Percentiles rank a stretch among this genome's conserved stretches.
Evolutionary conservation across 2,113 vertebrate genomes (phyloP).

Genomic region (Notechis scutatus): DNA sequence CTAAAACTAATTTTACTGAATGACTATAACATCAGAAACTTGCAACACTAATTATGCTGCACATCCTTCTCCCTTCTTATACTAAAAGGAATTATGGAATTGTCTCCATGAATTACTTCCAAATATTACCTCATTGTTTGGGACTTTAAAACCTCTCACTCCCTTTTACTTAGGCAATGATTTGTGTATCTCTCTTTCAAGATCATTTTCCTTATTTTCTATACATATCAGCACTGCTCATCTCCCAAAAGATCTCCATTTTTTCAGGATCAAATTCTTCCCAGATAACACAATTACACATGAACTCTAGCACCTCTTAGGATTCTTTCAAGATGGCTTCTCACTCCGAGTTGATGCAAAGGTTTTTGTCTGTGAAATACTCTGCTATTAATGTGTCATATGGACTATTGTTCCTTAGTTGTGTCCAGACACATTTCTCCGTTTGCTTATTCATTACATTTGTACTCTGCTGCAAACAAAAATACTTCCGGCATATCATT

Average conservation of each 20-base stretch:
- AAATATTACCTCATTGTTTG: too few species aligned
- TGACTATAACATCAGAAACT: neutral
- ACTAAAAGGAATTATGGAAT: neutral
- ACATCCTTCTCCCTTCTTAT: neutral
- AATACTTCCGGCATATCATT: neutral
- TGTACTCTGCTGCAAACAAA: neutral
- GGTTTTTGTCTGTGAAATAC: neutral
- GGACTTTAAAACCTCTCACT: neutral
- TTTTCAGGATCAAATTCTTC: neutral
- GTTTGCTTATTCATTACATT: neutral
- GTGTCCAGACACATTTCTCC: neutral
- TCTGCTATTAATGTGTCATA: neutral
- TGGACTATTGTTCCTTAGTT: neutral
- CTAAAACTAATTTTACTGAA: neutral
- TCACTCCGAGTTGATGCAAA: neutral
- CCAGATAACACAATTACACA: neutral
- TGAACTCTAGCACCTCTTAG: neutral
- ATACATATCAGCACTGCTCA: neutral
- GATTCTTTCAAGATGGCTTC: neutral
- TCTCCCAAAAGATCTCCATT: neutral
- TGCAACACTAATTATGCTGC: neutral
- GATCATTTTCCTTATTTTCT: neutral
- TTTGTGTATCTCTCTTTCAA: neutral
- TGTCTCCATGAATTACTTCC: neutral
- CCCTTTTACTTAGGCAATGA: neutral